These are phyloP conservation scores for Myotis myotis DNA, from an alignment of 2,797 vertebrate species.

Conservation along the genomic window DNA sequence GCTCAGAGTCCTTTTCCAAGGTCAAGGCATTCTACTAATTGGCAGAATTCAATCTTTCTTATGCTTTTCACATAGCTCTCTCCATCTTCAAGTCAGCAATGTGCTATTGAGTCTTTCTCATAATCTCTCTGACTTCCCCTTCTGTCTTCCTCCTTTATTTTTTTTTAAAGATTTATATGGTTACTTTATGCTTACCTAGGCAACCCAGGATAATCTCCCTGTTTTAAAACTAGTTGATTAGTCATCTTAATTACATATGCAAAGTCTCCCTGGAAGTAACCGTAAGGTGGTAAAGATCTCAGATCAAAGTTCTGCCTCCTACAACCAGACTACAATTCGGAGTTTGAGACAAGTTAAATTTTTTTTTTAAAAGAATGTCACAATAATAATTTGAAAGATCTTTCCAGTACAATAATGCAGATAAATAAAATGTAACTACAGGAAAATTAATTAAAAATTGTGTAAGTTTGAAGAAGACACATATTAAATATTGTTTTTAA, in stretches of 20 bases:
- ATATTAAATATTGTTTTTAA: neutral
- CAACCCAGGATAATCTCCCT: neutral
- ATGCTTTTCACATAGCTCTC: neutral
- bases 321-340: neutral
- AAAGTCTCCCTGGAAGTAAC: neutral
- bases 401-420: neutral
- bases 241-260: neutral
- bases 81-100: neutral
- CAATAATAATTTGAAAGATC: neutral
- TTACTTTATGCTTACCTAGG: neutral
- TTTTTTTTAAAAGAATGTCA: neutral
- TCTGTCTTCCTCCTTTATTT: neutral
- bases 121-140: neutral
- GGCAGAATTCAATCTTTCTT: neutral
- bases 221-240: neutral
- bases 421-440: neutral
- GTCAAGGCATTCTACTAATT: neutral
- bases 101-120: neutral
- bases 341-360: neutral
- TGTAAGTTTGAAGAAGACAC: neutral
- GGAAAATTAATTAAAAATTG: neutral
- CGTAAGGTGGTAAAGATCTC: neutral
- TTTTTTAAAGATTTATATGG: neutral
- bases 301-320: neutral
- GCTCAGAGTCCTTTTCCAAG: fast-evolving